phyloP scores from a whole-genome alignment of 2,113 vertebrate species.

The Colossoma macropomum region DNA sequence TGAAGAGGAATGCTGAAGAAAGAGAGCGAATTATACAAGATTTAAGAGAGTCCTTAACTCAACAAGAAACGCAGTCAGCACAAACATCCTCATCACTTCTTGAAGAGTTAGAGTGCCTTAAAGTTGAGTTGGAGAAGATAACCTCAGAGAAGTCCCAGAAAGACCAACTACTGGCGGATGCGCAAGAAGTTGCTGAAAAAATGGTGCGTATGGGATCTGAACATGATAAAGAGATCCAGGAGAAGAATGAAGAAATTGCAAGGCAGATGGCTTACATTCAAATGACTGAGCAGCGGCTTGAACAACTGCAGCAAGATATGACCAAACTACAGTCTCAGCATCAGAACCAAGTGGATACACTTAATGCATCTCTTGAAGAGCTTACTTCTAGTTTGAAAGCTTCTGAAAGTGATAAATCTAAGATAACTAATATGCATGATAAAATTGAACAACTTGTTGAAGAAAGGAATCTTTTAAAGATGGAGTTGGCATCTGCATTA shows the following conservation, averaged over 20 bases:
- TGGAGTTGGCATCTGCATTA: slow-evolving; percentile 63
- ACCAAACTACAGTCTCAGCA: slow-evolving; percentile 32
- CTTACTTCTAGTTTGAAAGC: slow-evolving; percentile 48
- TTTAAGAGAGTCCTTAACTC: slow-evolving; percentile 62
- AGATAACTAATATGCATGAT: slow-evolving; percentile 37
- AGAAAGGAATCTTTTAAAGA: slow-evolving; percentile 64
- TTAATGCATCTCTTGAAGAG: slow-evolving; percentile 53
- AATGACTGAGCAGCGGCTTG: slow-evolving; percentile 51
- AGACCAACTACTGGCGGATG: slow-evolving; percentile 55
- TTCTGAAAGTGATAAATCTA: slow-evolving; percentile 60
- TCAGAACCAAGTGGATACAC: slow-evolving; percentile 58
- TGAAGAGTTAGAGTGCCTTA: slow-evolving; percentile 61
- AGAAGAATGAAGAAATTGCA: slow-evolving; percentile 59
- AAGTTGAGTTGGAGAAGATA: slow-evolving; percentile 50
- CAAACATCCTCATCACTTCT: slow-evolving; percentile 54
- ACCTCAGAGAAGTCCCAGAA: slow-evolving; percentile 54
- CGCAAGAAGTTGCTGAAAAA: slow-evolving; percentile 64
- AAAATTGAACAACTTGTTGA: slow-evolving; percentile 60
- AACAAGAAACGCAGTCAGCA: slow-evolving; percentile 58
- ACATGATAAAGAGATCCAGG: slow-evolving; percentile 62
- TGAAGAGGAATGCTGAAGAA: slow-evolving; percentile 60
- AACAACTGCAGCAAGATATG: slow-evolving; percentile 56
- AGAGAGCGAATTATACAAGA: slow-evolving; percentile 62
- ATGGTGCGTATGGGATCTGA: slow-evolving; percentile 60
- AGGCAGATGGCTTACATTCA: slow-evolving; percentile 47